Conservation (phyloP, 2,797 vertebrate species). For the Sardinella longiceps region DNA sequence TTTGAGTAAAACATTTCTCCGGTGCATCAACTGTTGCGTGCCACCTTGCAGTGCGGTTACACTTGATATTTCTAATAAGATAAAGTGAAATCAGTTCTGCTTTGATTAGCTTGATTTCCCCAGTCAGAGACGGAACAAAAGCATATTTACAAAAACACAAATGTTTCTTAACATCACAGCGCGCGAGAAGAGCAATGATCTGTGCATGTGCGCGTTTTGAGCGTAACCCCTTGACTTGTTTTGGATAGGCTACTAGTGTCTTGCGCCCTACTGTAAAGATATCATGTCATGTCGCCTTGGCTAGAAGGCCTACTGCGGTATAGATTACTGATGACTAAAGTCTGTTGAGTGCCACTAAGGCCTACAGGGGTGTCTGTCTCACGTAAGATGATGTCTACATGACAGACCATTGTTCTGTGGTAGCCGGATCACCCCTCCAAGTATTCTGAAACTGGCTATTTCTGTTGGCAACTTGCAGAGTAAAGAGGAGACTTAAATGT, state of each 20-base stretch:
- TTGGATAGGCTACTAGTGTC: neutral
- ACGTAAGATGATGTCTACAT: too few species aligned
- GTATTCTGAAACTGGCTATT: too few species aligned
- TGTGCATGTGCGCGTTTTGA: neutral
- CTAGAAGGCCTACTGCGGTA: neutral
- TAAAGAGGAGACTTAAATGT: neutral
- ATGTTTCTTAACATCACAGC: too few species aligned
- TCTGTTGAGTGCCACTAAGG: too few species aligned
- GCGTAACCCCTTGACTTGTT: neutral
- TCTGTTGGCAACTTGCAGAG: too few species aligned
- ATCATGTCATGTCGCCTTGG: neutral
- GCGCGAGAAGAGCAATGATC: neutral
- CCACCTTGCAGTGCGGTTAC: neutral
- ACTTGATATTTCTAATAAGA: neutral
- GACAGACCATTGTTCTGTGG: too few species aligned
- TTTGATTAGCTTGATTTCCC: too few species aligned
- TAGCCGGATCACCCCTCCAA: too few species aligned
- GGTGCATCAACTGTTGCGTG: neutral
- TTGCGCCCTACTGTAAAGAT: neutral
- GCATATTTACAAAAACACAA: too few species aligned
- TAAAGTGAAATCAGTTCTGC: too few species aligned
- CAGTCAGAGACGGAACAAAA: too few species aligned
- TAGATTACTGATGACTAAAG: neutral
- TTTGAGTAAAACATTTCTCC: neutral
- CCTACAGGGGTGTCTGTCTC: too few species aligned